Percentiles rank a stretch among this genome's conserved stretches.
Evolutionary conservation across 2,888 invertebrate genomes (phyloP).

Genomic region (Eupithecia exiguata): DNA sequence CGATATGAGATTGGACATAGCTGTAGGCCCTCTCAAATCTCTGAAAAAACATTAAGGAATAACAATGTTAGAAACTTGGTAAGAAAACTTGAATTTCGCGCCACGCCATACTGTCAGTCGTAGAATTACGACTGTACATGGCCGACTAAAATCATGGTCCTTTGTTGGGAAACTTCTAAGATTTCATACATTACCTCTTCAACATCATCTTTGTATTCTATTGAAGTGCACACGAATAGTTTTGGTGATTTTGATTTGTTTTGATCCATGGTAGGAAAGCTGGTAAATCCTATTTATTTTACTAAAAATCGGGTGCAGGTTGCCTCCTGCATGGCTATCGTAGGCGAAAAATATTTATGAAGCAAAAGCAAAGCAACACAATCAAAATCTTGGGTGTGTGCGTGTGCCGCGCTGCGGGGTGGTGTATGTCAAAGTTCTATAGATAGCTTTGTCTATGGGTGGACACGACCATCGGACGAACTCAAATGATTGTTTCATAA

Average conservation of each 20-base stretch:
- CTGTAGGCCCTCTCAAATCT: conserved; percentile 94
- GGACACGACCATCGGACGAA: too few species aligned
- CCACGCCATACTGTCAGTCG: conserved; percentile 77
- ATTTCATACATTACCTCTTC: conserved; percentile 90
- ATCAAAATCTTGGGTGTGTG: conserved; percentile 69
- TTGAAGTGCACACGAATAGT: conserved; percentile 91
- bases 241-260: conserved; percentile 86
- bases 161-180: conserved; percentile 78
- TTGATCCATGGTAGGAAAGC: conserved; percentile 83
- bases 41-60: conserved; percentile 82
- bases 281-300: conserved; percentile 80
- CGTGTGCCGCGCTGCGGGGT: conserved; percentile 21
- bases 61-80: conserved; percentile 45
- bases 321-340: conserved; percentile 86
- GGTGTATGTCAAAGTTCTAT: conserved; percentile 13
- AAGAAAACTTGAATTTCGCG: conserved; percentile 73
- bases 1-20: conserved; percentile 89
- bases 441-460: conserved; percentile 6
- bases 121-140: conserved; percentile 76
- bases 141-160: conserved; percentile 77
- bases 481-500: neutral
- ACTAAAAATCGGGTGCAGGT: conserved; percentile 83
- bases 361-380: conserved; percentile 63
- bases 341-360: conserved; percentile 84
- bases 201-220: conserved; percentile 95